These are phyloP conservation scores for Cartodere bifasciata DNA, from an alignment of 2,888 invertebrate genomes.

Conservation along the genomic window DNA sequence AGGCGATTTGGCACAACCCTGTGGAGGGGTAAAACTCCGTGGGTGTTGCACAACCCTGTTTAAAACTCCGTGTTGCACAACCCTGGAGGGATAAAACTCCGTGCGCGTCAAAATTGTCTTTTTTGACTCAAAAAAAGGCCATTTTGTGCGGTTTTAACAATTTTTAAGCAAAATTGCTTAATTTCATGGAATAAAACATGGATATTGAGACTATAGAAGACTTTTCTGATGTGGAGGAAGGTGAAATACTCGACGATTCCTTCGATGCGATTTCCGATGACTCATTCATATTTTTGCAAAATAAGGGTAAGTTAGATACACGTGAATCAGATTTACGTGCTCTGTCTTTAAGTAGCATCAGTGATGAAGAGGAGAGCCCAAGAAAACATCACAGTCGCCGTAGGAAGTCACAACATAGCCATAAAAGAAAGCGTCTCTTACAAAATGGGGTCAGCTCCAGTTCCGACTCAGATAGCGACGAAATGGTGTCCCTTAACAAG, in stretches of 20 bases:
- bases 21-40: too few species aligned
- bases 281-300: conserved; percentile 26
- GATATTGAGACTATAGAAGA: too few species aligned
- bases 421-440: background rate
- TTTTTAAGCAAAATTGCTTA: too few species aligned
- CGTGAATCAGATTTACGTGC: conserved; percentile 31
- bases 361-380: conserved; percentile 21
- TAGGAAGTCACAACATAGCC: background rate
- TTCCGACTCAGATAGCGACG: conserved; percentile 22
- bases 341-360: conserved; percentile 35
- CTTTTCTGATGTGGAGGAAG: too few species aligned
- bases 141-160: too few species aligned
- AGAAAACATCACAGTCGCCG: conserved; percentile 2
- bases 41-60: too few species aligned
- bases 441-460: conserved; percentile 7
- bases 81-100: too few species aligned
- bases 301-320: conserved; percentile 31
- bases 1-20: too few species aligned
- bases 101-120: too few species aligned
- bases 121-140: too few species aligned
- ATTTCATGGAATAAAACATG: too few species aligned
- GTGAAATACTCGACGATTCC: conserved; percentile 33
- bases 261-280: conserved; percentile 34
- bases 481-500: conserved; percentile 19
- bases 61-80: too few species aligned